Base-by-base conservation (phyloP, 2,888 invertebrate species). In the Notodromas monacha region DNA sequence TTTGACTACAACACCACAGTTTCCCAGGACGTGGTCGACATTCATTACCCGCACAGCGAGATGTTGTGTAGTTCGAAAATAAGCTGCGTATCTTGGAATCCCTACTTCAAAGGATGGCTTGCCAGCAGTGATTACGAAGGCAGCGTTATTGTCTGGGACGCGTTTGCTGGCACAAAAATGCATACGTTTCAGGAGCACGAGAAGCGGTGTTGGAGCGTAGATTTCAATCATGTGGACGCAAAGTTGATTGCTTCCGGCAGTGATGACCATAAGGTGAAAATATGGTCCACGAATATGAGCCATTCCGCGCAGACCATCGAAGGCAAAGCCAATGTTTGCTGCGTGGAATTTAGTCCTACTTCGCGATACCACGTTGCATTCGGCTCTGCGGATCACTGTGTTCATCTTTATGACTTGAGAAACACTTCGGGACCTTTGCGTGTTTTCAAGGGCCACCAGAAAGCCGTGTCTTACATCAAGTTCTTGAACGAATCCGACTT, bases 331-430 rank as follows among this genome's bases (percentile, higher is more conserved):
- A 84, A 86, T 51, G 79, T 86, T 30, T 86, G 84, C 50, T 84
- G 81, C 51, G 84, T 86, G 11, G 69, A 81, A 46, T 76, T 76
- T 48, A 73, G 70, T 48, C 74, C 74, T 2, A 55, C 61, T 35
- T 73, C 69, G 37, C 66, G 74, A 1, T 72, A 68, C 46, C 73
- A 81, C 46, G 56, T 86, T 34, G 79, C 81, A 2, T 84, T 81
- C 52, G 84, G 84, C 10, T 77, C 77, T n/a, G 84, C 86, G 14
- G 84, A 86, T 54, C 84, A 84, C 50, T 77, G 76, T 54, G 79
- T 86, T 31, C 79, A 86, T 50, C 81, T 84, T 47, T 86, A 81
- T 50, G 86, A 86, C 54, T 56, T 86, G 38, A 57, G 84, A 21
- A 66, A 74, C 39, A 65, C 72, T 43, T 63, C 68, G 34, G 64